Conservation (phyloP, 2,113 vertebrate species). For the Pygoscelis adeliae region DNA sequence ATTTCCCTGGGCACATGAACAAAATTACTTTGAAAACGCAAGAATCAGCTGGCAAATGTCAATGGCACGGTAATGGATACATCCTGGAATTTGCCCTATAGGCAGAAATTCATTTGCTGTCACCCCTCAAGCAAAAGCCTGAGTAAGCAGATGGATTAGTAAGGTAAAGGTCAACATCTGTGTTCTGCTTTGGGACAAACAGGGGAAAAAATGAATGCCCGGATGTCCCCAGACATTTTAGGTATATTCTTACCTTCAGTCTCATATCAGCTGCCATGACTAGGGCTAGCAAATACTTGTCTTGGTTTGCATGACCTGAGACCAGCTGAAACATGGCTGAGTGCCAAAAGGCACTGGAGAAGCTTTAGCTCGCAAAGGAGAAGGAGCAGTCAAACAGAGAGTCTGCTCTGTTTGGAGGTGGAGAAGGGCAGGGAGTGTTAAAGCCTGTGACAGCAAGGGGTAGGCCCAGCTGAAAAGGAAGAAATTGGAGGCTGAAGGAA, state of each 20-base stretch:
- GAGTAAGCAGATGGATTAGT: constrained; percentile 38
- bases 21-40: constrained; percentile 49
- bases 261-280: neutral
- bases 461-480: neutral
- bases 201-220: neutral
- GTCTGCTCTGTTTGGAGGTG: neutral
- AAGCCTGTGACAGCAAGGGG: neutral
- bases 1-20: constrained; percentile 55
- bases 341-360: neutral
- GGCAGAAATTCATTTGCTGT: constrained; percentile 41
- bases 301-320: neutral
- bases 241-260: neutral
- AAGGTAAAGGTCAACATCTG: constrained; percentile 61
- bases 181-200: neutral
- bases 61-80: constrained; percentile 27
- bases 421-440: neutral
- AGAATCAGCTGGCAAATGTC: constrained; percentile 45
- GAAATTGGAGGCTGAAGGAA: neutral
- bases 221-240: neutral
- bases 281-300: neutral
- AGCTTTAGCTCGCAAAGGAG: neutral
- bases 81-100: constrained; percentile 33
- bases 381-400: neutral
- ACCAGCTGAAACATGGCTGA: neutral
- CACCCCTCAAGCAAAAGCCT: constrained; percentile 51